Evolutionary conservation across 2,888 invertebrate species (phyloP).

Genomic region (Epistrophe eligans): DNA sequence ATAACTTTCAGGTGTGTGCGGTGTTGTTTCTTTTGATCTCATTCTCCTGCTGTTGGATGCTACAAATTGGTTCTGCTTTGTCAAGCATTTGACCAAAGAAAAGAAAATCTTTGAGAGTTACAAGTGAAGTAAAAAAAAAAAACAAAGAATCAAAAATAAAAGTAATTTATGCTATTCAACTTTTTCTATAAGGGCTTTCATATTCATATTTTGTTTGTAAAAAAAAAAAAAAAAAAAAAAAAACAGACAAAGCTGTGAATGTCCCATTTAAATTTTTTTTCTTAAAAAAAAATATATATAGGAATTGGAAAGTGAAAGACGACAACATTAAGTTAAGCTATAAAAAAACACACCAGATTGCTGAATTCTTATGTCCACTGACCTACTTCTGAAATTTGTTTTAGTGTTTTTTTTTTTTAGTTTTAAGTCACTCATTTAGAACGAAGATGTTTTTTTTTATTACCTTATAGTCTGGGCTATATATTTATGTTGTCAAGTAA

Average conservation of each 20-base stretch:
- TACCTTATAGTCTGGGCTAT: slow-evolving; percentile 12
- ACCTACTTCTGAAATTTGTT: slow-evolving; percentile 41
- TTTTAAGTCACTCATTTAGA: slow-evolving; percentile 39
- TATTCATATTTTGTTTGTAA: slow-evolving; percentile 37
- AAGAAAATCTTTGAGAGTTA: slow-evolving; percentile 23
- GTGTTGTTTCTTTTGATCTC: slow-evolving; percentile 29
- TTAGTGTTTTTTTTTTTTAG: slow-evolving; percentile 48
- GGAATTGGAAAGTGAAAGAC: slow-evolving; percentile 28
- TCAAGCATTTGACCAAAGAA: slow-evolving; percentile 38
- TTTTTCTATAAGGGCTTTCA: slow-evolving; percentile 25
- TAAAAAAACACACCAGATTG: slow-evolving; percentile 52
- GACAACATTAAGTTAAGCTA: slow-evolving; percentile 3
- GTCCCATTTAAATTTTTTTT: slow-evolving; percentile 28
- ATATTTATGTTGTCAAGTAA: slow-evolving; percentile 15
- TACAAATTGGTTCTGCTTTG: slow-evolving; percentile 45
- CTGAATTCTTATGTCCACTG: slow-evolving; percentile 68
- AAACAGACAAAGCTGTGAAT: slow-evolving; percentile 22
- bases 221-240: not conserved
- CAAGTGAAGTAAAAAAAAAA: not conserved
- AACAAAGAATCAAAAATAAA: slow-evolving; percentile 14
- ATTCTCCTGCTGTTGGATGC: not conserved
- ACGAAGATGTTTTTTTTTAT: slow-evolving; percentile 24
- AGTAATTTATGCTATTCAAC: slow-evolving; percentile 43
- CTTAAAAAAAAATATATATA: not conserved
- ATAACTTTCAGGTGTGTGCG: slow-evolving; percentile 7